Evolutionary conservation across 2,797 vertebrate species (phyloP).

Genomic region (Prionace glauca): DNA sequence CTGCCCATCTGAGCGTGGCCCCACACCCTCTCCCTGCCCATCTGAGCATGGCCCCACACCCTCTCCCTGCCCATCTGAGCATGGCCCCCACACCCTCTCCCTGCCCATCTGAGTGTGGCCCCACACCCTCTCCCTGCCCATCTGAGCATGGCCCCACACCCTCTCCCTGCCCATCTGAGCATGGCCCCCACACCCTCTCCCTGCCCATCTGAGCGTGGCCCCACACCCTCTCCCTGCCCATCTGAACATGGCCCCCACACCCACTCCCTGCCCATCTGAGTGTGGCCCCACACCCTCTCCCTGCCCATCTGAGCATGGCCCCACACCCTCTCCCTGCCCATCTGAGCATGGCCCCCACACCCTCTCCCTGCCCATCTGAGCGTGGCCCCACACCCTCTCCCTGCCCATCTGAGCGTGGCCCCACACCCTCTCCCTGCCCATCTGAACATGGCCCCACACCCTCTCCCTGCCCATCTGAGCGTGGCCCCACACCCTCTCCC

Average conservation of each 20-base stretch:
- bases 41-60: too few species aligned
- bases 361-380: background rate
- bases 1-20: background rate
- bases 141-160: background rate
- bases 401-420: background rate
- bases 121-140: too few species aligned
- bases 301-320: too few species aligned
- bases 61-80: background rate
- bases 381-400: too few species aligned
- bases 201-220: background rate
- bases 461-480: background rate
- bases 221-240: background rate
- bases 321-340: too few species aligned
- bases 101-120: too few species aligned
- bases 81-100: background rate
- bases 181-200: too few species aligned
- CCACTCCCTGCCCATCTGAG: background rate
- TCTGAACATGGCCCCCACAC: too few species aligned
- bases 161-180: background rate
- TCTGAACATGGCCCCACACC: too few species aligned
- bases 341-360: background rate
- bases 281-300: background rate
- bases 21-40: background rate
- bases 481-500: background rate
- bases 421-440: background rate